Conservation (phyloP, 2,797 vertebrate genomes). For the Poliocrania exsul region DNA sequence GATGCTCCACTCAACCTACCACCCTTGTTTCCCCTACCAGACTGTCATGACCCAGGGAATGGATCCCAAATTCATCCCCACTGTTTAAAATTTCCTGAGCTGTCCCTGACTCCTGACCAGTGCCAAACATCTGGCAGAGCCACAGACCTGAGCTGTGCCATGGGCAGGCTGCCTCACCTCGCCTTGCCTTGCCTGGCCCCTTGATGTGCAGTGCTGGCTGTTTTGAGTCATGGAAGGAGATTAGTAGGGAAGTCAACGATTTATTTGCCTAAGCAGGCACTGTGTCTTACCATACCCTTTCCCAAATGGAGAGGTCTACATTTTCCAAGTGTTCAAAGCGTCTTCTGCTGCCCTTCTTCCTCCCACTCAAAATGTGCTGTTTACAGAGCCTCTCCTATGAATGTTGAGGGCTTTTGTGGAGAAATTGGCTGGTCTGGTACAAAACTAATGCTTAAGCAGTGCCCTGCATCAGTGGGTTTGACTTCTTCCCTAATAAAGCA, state of each 20-base stretch:
- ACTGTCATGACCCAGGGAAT: neutral
- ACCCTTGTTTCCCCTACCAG: neutral
- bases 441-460: neutral
- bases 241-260: neutral
- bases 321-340: conserved; percentile 1
- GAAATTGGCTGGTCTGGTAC: neutral
- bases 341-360: neutral
- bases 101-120: neutral
- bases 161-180: neutral
- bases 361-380: neutral
- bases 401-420: fast-evolving
- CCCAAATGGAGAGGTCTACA: neutral
- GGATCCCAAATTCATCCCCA: neutral
- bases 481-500: neutral
- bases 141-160: fast-evolving
- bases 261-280: conserved; percentile 18
- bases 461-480: neutral
- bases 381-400: neutral
- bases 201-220: neutral
- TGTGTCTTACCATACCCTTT: neutral
- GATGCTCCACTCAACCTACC: neutral
- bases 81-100: neutral
- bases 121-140: neutral
- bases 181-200: neutral
- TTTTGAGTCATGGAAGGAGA: conserved; percentile 33